Evolutionary conservation across 1,140 invertebrate species (phyloP), one percentile per base, ranked within the genome.

Genomic region (Papilio polytes): DNA sequence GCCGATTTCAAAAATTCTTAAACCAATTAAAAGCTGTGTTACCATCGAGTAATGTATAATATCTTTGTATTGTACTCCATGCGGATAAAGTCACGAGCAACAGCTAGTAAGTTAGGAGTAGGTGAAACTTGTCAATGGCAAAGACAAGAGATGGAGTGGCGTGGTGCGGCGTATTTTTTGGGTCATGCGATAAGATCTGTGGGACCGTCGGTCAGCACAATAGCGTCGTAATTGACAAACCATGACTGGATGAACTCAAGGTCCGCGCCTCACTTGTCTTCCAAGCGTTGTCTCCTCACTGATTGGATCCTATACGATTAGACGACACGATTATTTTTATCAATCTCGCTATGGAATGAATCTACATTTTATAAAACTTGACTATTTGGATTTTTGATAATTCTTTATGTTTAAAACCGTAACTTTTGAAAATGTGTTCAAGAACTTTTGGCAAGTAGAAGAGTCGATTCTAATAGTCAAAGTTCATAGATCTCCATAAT

Each of bases 231-330:
- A 91, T 89, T 90, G 90, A 89, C 89, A 89, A 88, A 87, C 85
- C 88, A 89, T 91, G 88, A 91, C 89, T 90, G 48, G 87, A 85
- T 86, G 86, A 90, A 86, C 86, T 86, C 88, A 88, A 88, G 87
- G 87, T 79, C 74, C 76, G 63, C 76, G 74, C 56, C 80, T 80
- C 83, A 81, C 85, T 84, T 82, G 83, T 81, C 82, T 82, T 80
- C 80, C 46, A 20, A 51, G 20, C 74, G 46, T 20, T 26, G 74
- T 76, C 76, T 48, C 59, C 80, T 81, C 78, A 36, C 74, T 83
- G 82, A 80, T 80, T 82, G 74, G 78, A 83, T 83, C 81, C 74
- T 80, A 44, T 44, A 18, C 41, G 78, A 81, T 80, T 51, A 76
- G 46, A 76, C 44, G 74, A 76, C 74, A 76, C 53, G 74, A 76